phyloP scores from a whole-genome alignment of 2,888 invertebrate species.

The Stenoptilia bipunctidactyla region DNA sequence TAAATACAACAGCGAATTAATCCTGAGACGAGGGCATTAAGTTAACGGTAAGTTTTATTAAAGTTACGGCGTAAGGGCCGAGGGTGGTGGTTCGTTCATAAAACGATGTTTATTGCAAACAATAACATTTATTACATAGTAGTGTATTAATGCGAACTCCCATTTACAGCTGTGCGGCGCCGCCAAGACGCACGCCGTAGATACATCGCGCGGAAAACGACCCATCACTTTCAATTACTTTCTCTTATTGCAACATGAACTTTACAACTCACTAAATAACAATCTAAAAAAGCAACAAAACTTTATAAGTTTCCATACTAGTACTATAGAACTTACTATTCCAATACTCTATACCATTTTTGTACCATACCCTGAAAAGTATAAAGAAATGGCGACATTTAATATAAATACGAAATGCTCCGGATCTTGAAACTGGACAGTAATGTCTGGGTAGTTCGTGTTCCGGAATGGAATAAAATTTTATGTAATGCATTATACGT shows the following conservation, averaged over 20 bases:
- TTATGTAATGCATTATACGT: slow-evolving; percentile 52
- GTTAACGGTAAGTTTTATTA: slow-evolving; percentile 48
- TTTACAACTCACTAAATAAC: too few species aligned
- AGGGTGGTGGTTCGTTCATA: slow-evolving; percentile 45
- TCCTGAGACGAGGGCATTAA: slow-evolving; percentile 32
- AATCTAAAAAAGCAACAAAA: too few species aligned
- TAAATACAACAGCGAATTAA: slow-evolving; percentile 29
- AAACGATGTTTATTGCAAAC: slow-evolving; percentile 65
- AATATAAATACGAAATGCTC: slow-evolving; percentile 33
- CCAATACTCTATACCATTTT: too few species aligned
- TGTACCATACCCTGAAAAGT: slow-evolving; percentile 9
- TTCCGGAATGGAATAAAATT: slow-evolving; percentile 47
- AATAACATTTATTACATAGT: slow-evolving; percentile 67
- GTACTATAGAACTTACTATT: too few species aligned
- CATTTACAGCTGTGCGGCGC: slow-evolving; percentile 52
- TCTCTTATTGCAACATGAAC: too few species aligned
- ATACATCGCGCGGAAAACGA: slow-evolving; percentile 26
- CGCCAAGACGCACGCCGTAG: slow-evolving; percentile 31
- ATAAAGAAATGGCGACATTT: slow-evolving; percentile 27
- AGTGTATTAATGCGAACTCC: slow-evolving; percentile 55
- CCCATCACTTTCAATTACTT: too few species aligned
- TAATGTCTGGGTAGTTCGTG: slow-evolving; percentile 34
- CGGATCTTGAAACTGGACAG: slow-evolving; percentile 33
- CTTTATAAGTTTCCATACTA: too few species aligned
- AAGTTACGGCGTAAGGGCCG: slow-evolving; percentile 40